phyloP scores from a whole-genome alignment of 2,113 vertebrate genomes.

The Isichthys henryi region DNA sequence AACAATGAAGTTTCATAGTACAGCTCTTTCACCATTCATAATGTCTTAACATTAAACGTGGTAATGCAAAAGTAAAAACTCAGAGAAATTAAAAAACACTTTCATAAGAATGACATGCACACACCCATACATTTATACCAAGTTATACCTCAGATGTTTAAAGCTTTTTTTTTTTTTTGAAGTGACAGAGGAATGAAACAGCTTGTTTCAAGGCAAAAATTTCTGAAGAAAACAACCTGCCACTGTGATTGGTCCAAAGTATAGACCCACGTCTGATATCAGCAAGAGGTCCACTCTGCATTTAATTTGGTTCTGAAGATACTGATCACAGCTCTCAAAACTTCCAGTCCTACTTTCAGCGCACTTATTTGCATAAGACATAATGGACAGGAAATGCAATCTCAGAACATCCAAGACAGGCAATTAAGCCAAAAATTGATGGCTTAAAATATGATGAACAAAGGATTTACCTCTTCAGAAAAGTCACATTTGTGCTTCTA shows the following conservation, averaged over 20 bases:
- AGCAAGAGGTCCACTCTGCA: neutral
- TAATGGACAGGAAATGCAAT: neutral
- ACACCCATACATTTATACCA: neutral
- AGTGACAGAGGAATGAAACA: neutral
- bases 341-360: neutral
- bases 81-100: neutral
- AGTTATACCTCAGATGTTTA: neutral
- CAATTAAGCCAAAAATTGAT: no score
- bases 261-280: neutral
- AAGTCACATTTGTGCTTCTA: neutral
- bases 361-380: neutral
- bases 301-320: neutral
- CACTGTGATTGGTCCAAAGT: neutral
- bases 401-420: neutral
- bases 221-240: neutral
- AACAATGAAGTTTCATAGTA: neutral
- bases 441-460: neutral
- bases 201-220: neutral
- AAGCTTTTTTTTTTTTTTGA: neutral
- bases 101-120: neutral
- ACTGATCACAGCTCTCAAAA: neutral
- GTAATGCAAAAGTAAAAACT: neutral
- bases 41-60: neutral
- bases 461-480: constrained; percentile 9
- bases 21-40: neutral